Percentiles rank a stretch among this genome's conserved stretches.
These are phyloP conservation scores for Eurois occulta DNA, from an alignment of 2,888 invertebrate species.

Conservation along the genomic window DNA sequence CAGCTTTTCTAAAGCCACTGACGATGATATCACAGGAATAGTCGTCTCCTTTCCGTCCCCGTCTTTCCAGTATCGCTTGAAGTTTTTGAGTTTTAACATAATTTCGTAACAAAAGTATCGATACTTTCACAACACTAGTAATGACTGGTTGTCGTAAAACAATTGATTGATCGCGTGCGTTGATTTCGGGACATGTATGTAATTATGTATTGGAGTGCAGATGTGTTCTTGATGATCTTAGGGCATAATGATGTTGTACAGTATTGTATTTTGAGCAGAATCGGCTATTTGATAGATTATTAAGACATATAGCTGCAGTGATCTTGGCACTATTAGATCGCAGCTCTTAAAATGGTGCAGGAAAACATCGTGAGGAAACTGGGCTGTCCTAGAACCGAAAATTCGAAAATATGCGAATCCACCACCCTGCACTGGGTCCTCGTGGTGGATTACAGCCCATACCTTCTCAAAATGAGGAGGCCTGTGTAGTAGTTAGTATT, in stretches of 20 bases:
- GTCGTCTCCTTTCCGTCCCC: background rate
- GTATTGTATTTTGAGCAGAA: background rate
- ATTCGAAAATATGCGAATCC: background rate
- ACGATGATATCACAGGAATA: background rate
- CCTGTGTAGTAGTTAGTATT: background rate
- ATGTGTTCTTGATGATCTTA: slow-evolving; percentile 44
- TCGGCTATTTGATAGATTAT: background rate
- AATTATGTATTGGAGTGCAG: slow-evolving; percentile 41
- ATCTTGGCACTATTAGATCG: too few relatives aligned
- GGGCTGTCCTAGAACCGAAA: background rate
- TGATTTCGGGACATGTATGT: slow-evolving; percentile 45
- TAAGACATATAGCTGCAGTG: too few relatives aligned
- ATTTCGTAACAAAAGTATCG: slow-evolving; percentile 7
- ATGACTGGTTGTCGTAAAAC: slow-evolving; percentile 56
- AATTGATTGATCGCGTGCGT: slow-evolving; percentile 59
- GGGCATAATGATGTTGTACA: slow-evolving; percentile 12
- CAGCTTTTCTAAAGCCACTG: background rate
- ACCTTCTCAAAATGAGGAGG: background rate
- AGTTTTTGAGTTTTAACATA: background rate
- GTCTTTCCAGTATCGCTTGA: background rate
- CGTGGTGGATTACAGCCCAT: background rate
- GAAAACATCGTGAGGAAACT: background rate
- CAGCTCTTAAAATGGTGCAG: background rate
- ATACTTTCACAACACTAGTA: slow-evolving; percentile 32
- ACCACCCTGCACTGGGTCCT: background rate